These are phyloP conservation scores for Xiphophorus birchmanni DNA, from an alignment of 2,797 vertebrate genomes.

Conservation along the genomic window DNA sequence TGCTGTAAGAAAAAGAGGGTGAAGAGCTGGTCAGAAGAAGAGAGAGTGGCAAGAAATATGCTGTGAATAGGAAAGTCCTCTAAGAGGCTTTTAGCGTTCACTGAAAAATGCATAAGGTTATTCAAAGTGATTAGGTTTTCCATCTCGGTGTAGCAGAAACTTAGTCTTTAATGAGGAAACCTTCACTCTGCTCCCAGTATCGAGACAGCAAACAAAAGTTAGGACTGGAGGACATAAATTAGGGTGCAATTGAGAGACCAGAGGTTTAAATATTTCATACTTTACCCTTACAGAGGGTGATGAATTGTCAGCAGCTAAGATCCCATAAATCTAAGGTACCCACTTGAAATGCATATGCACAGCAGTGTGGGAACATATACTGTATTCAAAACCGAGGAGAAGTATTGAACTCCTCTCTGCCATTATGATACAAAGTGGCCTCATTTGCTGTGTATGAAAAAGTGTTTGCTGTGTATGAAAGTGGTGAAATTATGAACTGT, in stretches of 20 bases:
- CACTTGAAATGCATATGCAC: background rate
- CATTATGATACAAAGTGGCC: background rate
- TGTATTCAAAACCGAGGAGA: background rate
- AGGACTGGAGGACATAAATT: conserved; percentile 35
- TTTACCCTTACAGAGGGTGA: conserved; percentile 25
- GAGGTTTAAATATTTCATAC: conserved; percentile 59
- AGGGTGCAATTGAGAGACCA: conserved; percentile 17
- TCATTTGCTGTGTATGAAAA: background rate
- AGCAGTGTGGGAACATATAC: background rate
- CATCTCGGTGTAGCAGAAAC: conserved; percentile 24
- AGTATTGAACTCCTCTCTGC: background rate
- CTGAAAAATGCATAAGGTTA: conserved; percentile 65
- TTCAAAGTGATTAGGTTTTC: conserved; percentile 54
- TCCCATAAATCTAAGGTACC: conserved; percentile 25
- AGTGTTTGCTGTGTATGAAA: background rate
- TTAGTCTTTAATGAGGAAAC: conserved; percentile 34
- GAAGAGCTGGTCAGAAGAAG: conserved; percentile 6
- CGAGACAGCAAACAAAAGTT: conserved; percentile 23
- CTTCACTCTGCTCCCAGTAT: conserved; percentile 25
- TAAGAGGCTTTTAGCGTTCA: conserved; percentile 61
- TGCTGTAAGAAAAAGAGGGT: conserved; percentile 13
- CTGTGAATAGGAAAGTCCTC: conserved; percentile 39
- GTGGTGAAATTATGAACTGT: background rate
- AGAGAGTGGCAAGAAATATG: conserved; percentile 16
- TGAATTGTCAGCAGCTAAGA: conserved; percentile 36